phyloP scores from a whole-genome alignment of 2,113 vertebrate genomes.

The Ophiodon elongatus region DNA sequence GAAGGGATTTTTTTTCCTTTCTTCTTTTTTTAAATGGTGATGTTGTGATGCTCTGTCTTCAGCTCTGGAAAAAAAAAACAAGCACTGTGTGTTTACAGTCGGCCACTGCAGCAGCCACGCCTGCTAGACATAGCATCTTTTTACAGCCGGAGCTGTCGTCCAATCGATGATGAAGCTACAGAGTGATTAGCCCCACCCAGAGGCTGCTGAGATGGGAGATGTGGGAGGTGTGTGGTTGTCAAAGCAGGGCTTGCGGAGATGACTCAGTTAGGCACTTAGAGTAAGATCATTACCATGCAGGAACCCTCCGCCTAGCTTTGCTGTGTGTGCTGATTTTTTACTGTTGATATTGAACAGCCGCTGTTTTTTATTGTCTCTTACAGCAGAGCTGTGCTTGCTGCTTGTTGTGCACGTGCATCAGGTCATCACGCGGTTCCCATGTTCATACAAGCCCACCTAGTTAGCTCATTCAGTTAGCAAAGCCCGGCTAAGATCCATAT shows the following conservation, averaged over 20 bases:
- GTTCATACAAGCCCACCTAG: slow-evolving; percentile 25
- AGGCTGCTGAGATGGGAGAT: slow-evolving; percentile 65
- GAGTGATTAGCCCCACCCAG: slow-evolving; percentile 76
- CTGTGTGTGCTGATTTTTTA: slow-evolving; percentile 67
- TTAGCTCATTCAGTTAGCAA: slow-evolving; percentile 53
- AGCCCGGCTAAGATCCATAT: slow-evolving; percentile 43
- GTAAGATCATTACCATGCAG: slow-evolving; percentile 76
- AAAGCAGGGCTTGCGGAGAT: slow-evolving; percentile 65
- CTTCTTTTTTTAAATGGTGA: not conserved
- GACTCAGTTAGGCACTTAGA: slow-evolving; percentile 78
- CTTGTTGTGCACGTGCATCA: slow-evolving; percentile 42
- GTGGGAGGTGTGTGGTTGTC: slow-evolving; percentile 77
- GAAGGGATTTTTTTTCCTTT: not conserved
- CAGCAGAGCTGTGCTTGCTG: slow-evolving; percentile 28
- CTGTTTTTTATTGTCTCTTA: slow-evolving; percentile 67
- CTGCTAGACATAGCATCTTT: slow-evolving; percentile 69
- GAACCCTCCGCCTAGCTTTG: slow-evolving; percentile 63
- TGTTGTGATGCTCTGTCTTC: slow-evolving; percentile 43
- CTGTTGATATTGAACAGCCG: slow-evolving; percentile 67
- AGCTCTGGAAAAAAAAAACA: slow-evolving; percentile 44
- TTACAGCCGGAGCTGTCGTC: slow-evolving; percentile 68
- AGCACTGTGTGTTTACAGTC: slow-evolving; percentile 46
- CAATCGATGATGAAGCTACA: slow-evolving; percentile 69
- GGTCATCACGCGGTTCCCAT: slow-evolving; percentile 35
- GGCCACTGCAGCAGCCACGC: slow-evolving; percentile 75